Percentiles rank a stretch among this genome's conserved stretches.
These are phyloP conservation scores for Onychorhynchus coronatus DNA, from an alignment of 2,113 vertebrate genomes.

Conservation along the genomic window DNA sequence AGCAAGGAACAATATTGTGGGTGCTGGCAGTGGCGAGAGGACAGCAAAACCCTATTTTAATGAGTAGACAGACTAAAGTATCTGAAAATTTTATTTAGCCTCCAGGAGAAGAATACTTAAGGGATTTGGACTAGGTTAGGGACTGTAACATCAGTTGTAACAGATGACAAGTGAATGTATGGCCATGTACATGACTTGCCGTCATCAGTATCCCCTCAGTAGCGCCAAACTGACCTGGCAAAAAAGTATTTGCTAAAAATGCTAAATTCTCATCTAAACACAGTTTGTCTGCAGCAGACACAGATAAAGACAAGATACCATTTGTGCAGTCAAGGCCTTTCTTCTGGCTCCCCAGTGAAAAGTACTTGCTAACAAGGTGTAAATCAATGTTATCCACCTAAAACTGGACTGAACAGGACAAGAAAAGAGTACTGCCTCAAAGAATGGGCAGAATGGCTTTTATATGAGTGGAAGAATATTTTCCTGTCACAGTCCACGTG, in stretches of 20 bases:
- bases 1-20: not conserved
- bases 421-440: not conserved
- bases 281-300: not conserved
- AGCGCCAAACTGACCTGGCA: not conserved
- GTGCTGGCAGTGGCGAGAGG: not conserved
- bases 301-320: not conserved
- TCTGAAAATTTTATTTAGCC: not conserved
- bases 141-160: not conserved
- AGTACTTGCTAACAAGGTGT: not conserved
- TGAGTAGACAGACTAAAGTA: not conserved
- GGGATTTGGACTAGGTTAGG: not conserved
- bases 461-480: not conserved
- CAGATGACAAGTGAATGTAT: not conserved
- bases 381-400: not conserved
- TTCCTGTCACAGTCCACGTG: not conserved
- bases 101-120: not conserved
- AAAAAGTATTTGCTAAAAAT: not conserved
- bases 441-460: not conserved
- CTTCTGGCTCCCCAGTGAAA: not conserved
- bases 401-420: not conserved
- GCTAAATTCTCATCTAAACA: not conserved
- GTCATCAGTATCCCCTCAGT: not conserved
- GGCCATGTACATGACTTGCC: not conserved
- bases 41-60: not conserved
- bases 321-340: not conserved